Evolutionary conservation across 2,113 vertebrate species (phyloP).

Genomic region (Melanerpes aurifrons): DNA sequence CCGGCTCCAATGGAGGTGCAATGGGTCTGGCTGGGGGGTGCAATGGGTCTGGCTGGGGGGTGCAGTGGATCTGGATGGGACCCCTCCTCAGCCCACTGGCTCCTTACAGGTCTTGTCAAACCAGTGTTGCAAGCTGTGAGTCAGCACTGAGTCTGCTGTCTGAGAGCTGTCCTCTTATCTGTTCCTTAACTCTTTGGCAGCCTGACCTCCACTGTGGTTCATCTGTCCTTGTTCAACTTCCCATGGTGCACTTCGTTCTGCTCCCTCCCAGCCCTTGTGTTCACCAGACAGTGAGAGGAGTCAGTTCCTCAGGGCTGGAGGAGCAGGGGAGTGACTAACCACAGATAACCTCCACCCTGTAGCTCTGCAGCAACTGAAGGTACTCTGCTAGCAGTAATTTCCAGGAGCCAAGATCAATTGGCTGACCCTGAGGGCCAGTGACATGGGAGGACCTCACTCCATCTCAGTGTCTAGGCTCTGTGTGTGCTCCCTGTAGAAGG

Average conservation of each 20-base stretch:
- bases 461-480: neutral
- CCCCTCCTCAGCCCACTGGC: accelerated
- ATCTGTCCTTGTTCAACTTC: neutral
- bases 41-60: neutral
- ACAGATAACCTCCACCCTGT: neutral
- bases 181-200: neutral
- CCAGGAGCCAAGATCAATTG: neutral
- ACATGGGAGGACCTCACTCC: neutral
- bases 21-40: neutral
- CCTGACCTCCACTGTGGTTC: neutral
- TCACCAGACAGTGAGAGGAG: neutral
- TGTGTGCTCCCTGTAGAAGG: neutral
- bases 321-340: neutral
- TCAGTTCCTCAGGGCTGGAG: neutral
- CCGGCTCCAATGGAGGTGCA: neutral
- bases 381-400: accelerated
- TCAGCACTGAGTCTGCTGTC: neutral
- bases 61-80: neutral
- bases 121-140: neutral
- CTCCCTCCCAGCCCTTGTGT: neutral
- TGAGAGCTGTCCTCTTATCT: neutral
- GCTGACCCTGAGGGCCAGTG: neutral
- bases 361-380: neutral
- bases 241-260: neutral
- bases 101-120: neutral